Evolutionary conservation across 1,140 invertebrate species (phyloP), one percentile per base, ranked within the genome.

Genomic region (Neodiprion fabricii): DNA sequence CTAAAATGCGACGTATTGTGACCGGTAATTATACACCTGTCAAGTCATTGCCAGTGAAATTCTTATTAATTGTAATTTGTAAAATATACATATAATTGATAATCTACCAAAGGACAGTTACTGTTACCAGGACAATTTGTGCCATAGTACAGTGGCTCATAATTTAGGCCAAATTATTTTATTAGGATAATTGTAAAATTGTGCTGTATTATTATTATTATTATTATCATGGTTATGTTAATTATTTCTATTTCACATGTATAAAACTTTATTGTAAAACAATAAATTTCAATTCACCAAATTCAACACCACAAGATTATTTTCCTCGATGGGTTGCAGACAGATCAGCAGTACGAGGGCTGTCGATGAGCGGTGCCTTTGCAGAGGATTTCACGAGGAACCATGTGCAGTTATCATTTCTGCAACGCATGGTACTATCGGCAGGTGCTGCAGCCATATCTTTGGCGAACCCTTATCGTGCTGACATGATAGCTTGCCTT

Each of bases 401-500:
- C 76, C 94, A 95, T 85, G 94, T 97, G 72, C 87, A 92, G 40
- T 92, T 93, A 40, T 93, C 91, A 68, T 21, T 83, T 9, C 90
- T 98, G 75, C 97, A 98, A 87, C 93, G 91, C 84, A 81, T 89
- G 1, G 76, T 97, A 10, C 89, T 99, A 9, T 90, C 94, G 9
- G 85, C 93, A 1, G 97, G 97, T 7, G 96, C 97, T 21, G 95
- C 95, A 47, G 84, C 91, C 7, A 89, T 96, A 70, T 92, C 94
- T 8, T 85, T 97, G 23, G 80, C 92, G 7, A 91, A 96, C 89
- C 96, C 96, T 1, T 85, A 80, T 76, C 84, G 94, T 71, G 93
- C 90, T n/a, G 97, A 99, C 85, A 97, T 98, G 96, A 96, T 99
- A 80, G 96, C 96, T 53, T 95, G 96, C 78, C 90, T 98, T 72